These are phyloP conservation scores for Bombus consobrinus DNA, from an alignment of 1,140 invertebrate species.

Conservation along the genomic window DNA sequence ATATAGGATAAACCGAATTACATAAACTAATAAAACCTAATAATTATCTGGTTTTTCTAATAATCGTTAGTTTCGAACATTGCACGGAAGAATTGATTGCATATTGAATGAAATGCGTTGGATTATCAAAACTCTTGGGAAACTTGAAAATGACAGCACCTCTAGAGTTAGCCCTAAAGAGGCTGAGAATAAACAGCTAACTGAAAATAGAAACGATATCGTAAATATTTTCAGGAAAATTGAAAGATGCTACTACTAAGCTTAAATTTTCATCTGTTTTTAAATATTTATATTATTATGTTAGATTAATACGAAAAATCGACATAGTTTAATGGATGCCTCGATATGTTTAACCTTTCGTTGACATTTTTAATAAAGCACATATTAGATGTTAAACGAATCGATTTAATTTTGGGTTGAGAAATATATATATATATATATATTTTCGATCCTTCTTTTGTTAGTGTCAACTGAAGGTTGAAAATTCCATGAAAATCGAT, in stretches of 20 bases:
- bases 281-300: conserved; percentile 25
- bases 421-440: not conserved
- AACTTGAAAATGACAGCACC: conserved; percentile 22
- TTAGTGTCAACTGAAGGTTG: conserved; percentile 34
- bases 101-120: too few species aligned
- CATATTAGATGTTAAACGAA: not conserved
- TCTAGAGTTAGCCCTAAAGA: conserved; percentile 56
- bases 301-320: not conserved
- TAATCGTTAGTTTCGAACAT: too few species aligned
- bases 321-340: conserved; percentile 5
- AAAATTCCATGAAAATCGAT: not conserved
- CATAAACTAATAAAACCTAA: too few species aligned
- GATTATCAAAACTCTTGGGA: too few species aligned
- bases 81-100: too few species aligned
- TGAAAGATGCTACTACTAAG: not conserved
- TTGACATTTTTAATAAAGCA: conserved; percentile 5
- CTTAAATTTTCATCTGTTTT: not conserved
- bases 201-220: not conserved
- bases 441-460: not conserved
- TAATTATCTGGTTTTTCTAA: too few species aligned
- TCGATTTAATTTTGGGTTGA: not conserved
- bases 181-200: conserved; percentile 59
- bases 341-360: conserved; percentile 26
- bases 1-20: too few species aligned
- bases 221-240: not conserved